Percentiles rank a stretch among this genome's conserved stretches.
Evolutionary conservation across 2,113 vertebrate genomes (phyloP).

Genomic region (Oophaga pumilio): DNA sequence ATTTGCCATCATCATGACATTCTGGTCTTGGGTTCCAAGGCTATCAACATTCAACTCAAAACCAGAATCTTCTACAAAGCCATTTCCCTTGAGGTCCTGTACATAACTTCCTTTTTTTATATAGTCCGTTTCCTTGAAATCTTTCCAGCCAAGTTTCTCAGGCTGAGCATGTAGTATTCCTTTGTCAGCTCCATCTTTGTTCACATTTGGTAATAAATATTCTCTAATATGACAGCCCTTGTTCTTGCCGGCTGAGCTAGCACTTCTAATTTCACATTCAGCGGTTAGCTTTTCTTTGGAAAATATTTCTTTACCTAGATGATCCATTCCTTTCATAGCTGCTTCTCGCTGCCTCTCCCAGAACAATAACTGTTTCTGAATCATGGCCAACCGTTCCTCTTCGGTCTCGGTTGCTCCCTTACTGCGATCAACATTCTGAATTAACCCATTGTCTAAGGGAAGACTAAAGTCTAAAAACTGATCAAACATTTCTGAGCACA

Average conservation of each 20-base stretch:
- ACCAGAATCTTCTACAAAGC: conserved; percentile 66
- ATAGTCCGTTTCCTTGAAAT: conserved; percentile 67
- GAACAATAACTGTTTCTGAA: conserved; percentile 80
- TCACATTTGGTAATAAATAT: conserved; percentile 55
- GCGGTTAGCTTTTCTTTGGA: conserved; percentile 64
- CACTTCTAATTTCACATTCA: conserved; percentile 68
- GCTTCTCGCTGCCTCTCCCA: conserved; percentile 78
- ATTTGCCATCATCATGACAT: conserved; percentile 14
- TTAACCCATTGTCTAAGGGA: conserved; percentile 64
- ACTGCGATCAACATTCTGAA: conserved; percentile 71
- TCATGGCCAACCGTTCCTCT: conserved; percentile 77
- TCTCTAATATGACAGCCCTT: conserved; percentile 64
- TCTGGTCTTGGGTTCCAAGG: conserved; percentile 62
- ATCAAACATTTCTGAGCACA: conserved; percentile 70
- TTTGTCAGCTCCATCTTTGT: conserved; percentile 53
- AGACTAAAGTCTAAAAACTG: conserved; percentile 75
- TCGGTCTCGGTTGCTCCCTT: conserved; percentile 80
- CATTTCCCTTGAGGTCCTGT: conserved; percentile 66
- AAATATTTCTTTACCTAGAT: conserved; percentile 62
- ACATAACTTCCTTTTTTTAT: conserved; percentile 62
- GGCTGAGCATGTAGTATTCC: conserved; percentile 61
- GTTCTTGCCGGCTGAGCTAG: conserved; percentile 40
- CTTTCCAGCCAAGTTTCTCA: conserved; percentile 70
- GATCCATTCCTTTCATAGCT: conserved; percentile 61
- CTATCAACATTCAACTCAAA: conserved; percentile 64